These are phyloP conservation scores for Brassicogethes aeneus DNA, from an alignment of 2,888 invertebrate species.

Conservation along the genomic window DNA sequence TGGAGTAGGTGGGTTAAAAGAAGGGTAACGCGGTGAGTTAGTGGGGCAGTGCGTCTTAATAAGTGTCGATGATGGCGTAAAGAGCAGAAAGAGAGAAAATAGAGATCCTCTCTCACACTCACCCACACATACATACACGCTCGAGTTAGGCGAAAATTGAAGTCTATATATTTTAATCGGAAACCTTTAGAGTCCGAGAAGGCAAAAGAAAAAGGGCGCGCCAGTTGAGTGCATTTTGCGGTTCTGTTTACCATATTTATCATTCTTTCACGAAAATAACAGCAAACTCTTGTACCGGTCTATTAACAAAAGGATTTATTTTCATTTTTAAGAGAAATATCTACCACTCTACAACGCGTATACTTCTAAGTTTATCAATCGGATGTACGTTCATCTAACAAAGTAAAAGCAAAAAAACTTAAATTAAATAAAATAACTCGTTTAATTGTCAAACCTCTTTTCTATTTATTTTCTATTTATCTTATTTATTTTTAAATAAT, in stretches of 20 bases:
- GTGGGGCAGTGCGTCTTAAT: background rate
- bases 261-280: constrained; percentile 46
- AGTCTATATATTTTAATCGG: constrained; percentile 30
- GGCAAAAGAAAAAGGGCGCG: constrained; percentile 8
- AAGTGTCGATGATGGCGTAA: background rate
- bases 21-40: background rate
- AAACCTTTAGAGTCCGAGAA: constrained; percentile 27
- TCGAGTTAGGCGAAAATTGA: background rate
- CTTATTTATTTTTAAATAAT: too few relatives aligned
- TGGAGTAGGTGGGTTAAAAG: background rate
- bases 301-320: constrained; percentile 49
- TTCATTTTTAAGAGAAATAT: constrained; percentile 38
- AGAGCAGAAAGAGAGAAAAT: too few relatives aligned
- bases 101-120: too few relatives aligned
- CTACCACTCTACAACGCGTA: background rate
- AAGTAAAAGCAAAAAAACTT: too few relatives aligned
- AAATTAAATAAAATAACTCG: too few relatives aligned
- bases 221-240: constrained; percentile 41
- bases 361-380: too few relatives aligned
- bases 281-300: constrained; percentile 47
- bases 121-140: too few relatives aligned
- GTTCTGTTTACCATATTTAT: constrained; percentile 44
- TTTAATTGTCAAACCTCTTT: too few relatives aligned
- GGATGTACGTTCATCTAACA: too few relatives aligned
- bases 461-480: too few relatives aligned